These are phyloP conservation scores for Etheostoma cragini DNA, from an alignment of 2,113 vertebrate species.

Conservation along the genomic window DNA sequence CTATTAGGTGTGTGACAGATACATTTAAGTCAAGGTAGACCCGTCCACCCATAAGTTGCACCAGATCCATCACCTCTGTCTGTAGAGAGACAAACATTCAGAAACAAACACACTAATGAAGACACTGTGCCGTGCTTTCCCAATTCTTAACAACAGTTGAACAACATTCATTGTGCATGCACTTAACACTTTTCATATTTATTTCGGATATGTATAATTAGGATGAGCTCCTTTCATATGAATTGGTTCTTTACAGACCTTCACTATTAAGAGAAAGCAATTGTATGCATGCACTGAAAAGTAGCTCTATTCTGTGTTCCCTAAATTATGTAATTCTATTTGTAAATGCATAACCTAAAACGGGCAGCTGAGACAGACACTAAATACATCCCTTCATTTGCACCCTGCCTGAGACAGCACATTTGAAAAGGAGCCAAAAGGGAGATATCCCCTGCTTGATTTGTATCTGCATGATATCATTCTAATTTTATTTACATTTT, in stretches of 20 bases:
- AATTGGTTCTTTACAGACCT: not conserved
- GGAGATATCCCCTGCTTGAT: not conserved
- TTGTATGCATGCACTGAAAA: not conserved
- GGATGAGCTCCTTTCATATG: not conserved
- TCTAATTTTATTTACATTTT: not conserved
- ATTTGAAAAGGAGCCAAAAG: not conserved
- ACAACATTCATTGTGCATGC: not conserved
- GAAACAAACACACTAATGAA: not conserved
- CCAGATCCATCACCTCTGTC: constrained; percentile 92
- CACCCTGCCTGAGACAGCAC: not conserved
- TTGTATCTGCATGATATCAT: not conserved
- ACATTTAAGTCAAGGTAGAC: constrained; percentile 91
- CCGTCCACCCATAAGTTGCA: constrained; percentile 95
- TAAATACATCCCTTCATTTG: not conserved
- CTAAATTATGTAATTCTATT: not conserved
- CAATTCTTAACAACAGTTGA: not conserved
- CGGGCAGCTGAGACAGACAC: not conserved
- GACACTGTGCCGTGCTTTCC: not conserved
- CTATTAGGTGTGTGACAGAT: constrained; percentile 95
- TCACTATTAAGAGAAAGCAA: not conserved
- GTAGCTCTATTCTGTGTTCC: not conserved
- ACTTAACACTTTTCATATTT: not conserved
- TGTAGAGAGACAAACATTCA: constrained; percentile 63
- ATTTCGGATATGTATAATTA: not conserved
- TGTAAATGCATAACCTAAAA: not conserved